Conservation (phyloP, 1,140 invertebrate species). For the Charaxes varanes region DNA sequence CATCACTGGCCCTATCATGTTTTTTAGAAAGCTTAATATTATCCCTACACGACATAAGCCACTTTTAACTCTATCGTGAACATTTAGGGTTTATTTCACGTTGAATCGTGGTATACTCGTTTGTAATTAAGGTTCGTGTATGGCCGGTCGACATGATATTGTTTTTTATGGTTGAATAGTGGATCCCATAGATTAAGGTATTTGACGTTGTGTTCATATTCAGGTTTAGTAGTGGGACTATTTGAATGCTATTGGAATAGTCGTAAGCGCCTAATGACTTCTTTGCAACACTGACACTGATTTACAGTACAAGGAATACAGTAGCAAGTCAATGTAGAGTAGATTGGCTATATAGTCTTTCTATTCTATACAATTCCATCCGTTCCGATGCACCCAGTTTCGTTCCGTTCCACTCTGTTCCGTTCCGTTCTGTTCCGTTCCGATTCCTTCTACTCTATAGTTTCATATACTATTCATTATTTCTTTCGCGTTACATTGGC, state of each 20-base stretch:
- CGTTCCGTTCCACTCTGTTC: no score
- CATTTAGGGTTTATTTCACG: slow-evolving; percentile 25
- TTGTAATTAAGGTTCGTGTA: slow-evolving; percentile 61
- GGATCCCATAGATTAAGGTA: slow-evolving; percentile 57
- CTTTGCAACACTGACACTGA: no score
- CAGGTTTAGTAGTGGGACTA: slow-evolving; percentile 22
- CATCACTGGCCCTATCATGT: slow-evolving; percentile 45
- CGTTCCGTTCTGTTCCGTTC: no score
- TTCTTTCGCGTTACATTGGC: no score
- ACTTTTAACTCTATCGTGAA: slow-evolving; percentile 24
- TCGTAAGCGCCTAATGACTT: slow-evolving; percentile 18
- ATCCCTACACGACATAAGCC: slow-evolving; percentile 3
- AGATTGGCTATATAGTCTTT: background rate
- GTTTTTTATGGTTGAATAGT: slow-evolving; percentile 65
- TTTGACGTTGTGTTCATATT: slow-evolving; percentile 37
- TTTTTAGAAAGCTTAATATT: slow-evolving; percentile 64
- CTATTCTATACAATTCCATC: no score
- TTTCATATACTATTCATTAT: no score
- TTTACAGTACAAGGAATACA: no score
- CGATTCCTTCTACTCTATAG: no score
- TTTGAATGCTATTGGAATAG: slow-evolving; percentile 16
- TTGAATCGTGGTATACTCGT: slow-evolving; percentile 17
- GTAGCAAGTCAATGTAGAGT: no score
- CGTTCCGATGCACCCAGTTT: no score
- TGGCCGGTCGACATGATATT: slow-evolving; percentile 49